Percentiles rank a stretch among this genome's conserved stretches.
These are phyloP conservation scores for Aphrophora alni DNA, from an alignment of 2,888 invertebrate genomes.

Conservation along the genomic window DNA sequence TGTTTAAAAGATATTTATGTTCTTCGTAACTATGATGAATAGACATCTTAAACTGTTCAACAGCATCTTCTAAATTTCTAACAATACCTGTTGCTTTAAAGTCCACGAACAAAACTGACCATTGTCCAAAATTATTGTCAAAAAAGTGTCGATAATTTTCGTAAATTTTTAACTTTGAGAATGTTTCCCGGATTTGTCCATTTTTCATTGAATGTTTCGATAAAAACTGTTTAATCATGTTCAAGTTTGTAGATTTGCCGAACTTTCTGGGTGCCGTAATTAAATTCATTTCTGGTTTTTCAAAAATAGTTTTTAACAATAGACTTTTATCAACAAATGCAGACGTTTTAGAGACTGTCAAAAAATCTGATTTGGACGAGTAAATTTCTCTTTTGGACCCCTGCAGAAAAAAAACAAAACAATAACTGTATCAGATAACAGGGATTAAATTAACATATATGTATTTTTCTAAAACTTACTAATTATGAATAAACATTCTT, in stretches of 20 bases:
- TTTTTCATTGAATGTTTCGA: neutral
- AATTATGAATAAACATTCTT: too few species aligned
- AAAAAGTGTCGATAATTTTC: neutral
- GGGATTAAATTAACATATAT: too few species aligned
- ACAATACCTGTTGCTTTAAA: neutral
- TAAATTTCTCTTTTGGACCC: too few species aligned
- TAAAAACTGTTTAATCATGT: constrained; percentile 11
- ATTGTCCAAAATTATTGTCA: neutral
- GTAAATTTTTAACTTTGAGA: neutral
- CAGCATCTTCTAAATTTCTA: neutral
- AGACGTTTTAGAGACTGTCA: neutral
- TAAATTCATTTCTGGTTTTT: neutral
- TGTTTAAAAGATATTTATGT: neutral
- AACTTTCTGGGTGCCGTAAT: constrained; percentile 2
- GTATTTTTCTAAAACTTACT: too few species aligned
- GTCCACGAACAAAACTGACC: neutral
- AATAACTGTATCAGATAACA: too few species aligned
- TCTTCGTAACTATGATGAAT: neutral
- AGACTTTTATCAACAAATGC: neutral
- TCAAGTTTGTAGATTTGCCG: constrained; percentile 7
- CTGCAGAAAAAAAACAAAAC: too few species aligned
- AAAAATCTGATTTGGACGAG: too few species aligned
- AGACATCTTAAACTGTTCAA: neutral
- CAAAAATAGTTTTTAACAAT: neutral
- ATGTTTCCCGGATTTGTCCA: neutral